phyloP scores from a whole-genome alignment of 64 coral and sea anemone species.

The Cladopsammia gracilis region DNA sequence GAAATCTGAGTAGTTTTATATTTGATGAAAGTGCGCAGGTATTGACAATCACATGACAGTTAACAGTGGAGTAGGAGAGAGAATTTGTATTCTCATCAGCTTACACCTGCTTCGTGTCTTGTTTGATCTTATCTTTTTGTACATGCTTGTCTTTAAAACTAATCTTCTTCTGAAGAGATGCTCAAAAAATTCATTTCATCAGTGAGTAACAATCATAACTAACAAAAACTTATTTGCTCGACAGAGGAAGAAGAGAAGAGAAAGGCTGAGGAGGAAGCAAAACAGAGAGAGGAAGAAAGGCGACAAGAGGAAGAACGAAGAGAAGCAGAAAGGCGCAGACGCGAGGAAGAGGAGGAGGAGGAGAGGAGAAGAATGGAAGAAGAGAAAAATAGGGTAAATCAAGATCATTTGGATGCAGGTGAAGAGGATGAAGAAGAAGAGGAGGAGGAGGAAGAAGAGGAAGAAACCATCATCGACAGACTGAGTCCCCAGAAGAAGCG shows the following conservation, averaged over 20 bases:
- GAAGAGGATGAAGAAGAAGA: constrained; percentile 77
- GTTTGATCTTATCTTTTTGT: too few species aligned
- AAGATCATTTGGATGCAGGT: constrained; percentile 56
- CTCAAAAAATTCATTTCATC: background rate
- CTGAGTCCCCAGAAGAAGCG: constrained; percentile 94
- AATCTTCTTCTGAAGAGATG: too few species aligned
- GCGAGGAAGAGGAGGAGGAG: constrained; percentile 53
- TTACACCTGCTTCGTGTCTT: too few species aligned
- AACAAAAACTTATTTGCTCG: background rate
- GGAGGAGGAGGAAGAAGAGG: constrained; percentile 74
- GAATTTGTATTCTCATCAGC: too few species aligned
- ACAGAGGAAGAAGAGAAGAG: constrained; percentile 43
- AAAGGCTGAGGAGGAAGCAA: constrained; percentile 39
- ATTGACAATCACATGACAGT: too few species aligned
- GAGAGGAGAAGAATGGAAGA: constrained; percentile 51
- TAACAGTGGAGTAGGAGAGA: too few species aligned
- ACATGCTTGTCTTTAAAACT: too few species aligned
- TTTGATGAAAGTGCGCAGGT: too few species aligned
- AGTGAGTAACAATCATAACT: too few species aligned
- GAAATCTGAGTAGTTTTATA: too few species aligned
- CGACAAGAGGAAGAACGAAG: background rate
- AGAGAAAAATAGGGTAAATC: constrained; percentile 30
- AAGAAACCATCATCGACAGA: constrained; percentile 86
- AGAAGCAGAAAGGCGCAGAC: background rate
- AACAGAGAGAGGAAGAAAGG: constrained; percentile 2